phyloP scores from a whole-genome alignment of 2,113 vertebrate genomes.

The Willisornis vidua region DNA sequence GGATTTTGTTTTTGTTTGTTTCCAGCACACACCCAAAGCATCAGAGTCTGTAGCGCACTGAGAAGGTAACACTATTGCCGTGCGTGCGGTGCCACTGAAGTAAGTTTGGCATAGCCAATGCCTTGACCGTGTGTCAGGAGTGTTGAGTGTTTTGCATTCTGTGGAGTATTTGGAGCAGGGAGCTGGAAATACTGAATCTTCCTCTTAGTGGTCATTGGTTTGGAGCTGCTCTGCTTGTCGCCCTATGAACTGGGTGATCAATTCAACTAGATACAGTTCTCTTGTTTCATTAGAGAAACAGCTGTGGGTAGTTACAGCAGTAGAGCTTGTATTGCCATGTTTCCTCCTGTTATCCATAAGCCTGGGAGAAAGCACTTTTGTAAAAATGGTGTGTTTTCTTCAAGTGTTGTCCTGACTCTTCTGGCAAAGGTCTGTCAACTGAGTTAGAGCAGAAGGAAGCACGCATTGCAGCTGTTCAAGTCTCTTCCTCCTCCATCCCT shows the following conservation, averaged over 20 bases:
- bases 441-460: background rate
- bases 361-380: background rate
- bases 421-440: background rate
- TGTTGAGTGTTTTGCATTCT: background rate
- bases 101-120: background rate
- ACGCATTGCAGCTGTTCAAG: background rate
- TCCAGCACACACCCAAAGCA: background rate
- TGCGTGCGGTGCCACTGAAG: background rate
- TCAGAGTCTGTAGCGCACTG: background rate
- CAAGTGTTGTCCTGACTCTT: background rate
- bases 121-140: background rate
- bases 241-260: background rate
- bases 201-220: background rate
- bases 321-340: background rate
- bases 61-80: background rate
- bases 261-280: accelerated
- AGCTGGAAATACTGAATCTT: background rate
- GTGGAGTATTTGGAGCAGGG: background rate
- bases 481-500: background rate
- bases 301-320: background rate
- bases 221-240: background rate
- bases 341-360: background rate
- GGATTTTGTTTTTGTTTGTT: background rate
- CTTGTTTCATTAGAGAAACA: background rate
- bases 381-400: background rate